phyloP scores from a whole-genome alignment of 1,140 invertebrate species.

The Panulirus ornatus region DNA sequence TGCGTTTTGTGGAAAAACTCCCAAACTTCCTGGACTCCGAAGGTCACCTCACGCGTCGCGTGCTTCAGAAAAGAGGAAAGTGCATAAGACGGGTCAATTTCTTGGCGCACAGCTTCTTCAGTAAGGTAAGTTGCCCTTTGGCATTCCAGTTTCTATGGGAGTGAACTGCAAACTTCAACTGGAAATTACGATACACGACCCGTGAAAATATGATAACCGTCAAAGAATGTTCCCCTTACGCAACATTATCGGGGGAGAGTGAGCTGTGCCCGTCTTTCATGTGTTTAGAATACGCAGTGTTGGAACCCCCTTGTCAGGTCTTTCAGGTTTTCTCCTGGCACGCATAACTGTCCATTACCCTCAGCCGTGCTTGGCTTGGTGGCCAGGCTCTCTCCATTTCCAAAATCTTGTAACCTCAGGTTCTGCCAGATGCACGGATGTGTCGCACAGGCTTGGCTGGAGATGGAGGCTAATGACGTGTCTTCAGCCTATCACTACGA shows the following conservation, averaged over 20 bases:
- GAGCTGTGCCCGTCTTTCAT: background rate
- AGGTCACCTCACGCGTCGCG: background rate
- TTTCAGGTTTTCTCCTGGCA: background rate
- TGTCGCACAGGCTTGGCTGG: background rate
- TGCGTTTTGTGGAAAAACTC: conserved; percentile 11
- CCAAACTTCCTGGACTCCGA: background rate
- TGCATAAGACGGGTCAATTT: background rate
- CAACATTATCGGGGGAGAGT: background rate
- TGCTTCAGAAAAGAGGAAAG: background rate
- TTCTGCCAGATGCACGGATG: background rate
- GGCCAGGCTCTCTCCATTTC: background rate
- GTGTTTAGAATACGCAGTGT: background rate
- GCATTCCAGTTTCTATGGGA: background rate
- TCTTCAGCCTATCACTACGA: background rate
- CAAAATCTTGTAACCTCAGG: background rate
- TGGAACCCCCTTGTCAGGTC: background rate
- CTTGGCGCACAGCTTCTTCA: background rate
- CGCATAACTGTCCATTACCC: background rate
- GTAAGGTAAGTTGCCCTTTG: background rate
- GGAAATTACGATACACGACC: background rate
- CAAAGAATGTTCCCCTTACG: background rate
- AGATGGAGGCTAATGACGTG: background rate
- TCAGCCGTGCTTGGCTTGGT: background rate
- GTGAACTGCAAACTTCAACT: background rate
- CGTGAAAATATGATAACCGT: background rate